Base-by-base conservation (phyloP, 2,888 invertebrate genomes). In the Calliphora vomitoria region DNA sequence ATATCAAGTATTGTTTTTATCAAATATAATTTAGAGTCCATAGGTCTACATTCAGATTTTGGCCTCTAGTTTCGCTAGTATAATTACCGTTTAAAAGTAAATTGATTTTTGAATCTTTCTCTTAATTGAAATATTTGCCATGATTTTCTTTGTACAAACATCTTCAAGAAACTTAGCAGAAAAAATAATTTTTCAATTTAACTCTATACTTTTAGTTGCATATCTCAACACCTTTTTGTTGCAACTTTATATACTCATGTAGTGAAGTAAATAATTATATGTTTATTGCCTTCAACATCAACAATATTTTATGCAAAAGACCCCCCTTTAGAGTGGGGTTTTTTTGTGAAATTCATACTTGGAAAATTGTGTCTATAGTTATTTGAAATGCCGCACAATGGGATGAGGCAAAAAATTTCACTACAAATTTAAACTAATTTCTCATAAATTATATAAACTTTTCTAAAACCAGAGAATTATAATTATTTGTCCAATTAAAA, bases 101-200 rank as follows among this genome's bases (percentile, higher is more conserved):
- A 44, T 44, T 13, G 11, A 13, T 13, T 10, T 11, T 44, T 4
- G 13, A 13, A 3, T 44, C 11, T 11, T 11, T 44, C 4, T 44
- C 13, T 13, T 10, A 44, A 13, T 44, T 44, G 10, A 13, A 13
- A 4, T 44, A 13, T 44, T 44, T 44, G 44, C 11, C 10, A 44
- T 44, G 13, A 44, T 50, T 50, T 50, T 50, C 50, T 50, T 15
- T n/a, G n/a, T n/a, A 41, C 41, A 41, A 44, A 10, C 3, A 8
- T 1, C 3, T 10, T 76, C 5, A 25, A 11, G 41, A 41, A 31
- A 44, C 18, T 8, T 47, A 5, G 15, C 58, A 58, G 18, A 58
- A 53, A 72, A n/a, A n/a, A n/a, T 66, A 31, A 78, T 31, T 41
- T 25, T 83, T 78, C 64, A 83, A 71, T 83, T 83, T 53, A 55